phyloP scores from a whole-genome alignment of 2,888 invertebrate genomes.

The Tortrix viridana region DNA sequence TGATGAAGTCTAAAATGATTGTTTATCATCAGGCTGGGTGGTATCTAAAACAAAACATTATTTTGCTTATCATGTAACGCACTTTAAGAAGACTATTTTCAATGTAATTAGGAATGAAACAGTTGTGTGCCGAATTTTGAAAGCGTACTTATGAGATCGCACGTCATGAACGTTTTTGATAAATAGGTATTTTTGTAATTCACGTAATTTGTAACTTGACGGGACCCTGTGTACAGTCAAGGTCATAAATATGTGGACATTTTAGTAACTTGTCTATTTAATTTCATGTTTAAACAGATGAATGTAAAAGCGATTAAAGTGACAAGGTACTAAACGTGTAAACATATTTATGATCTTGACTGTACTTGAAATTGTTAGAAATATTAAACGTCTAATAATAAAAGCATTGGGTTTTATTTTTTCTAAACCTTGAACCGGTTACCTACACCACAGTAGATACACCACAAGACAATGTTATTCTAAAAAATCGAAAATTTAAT shows the following conservation, averaged over 20 bases:
- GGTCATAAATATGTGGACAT: no score
- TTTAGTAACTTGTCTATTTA: no score
- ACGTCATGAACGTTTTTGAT: constrained; percentile 27
- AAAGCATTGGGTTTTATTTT: constrained; percentile 56
- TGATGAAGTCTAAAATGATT: constrained; percentile 40
- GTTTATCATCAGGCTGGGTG: constrained; percentile 47
- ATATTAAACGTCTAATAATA: constrained; percentile 48
- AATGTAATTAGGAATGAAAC: constrained; percentile 21
- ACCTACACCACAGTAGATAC: constrained; percentile 41
- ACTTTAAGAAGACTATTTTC: constrained; percentile 36
- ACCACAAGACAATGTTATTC: constrained; percentile 53
- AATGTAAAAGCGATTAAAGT: no score
- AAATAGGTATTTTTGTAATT: constrained; percentile 44
- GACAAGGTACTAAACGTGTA: no score
- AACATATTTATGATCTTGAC: no score
- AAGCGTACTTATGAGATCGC: constrained; percentile 34
- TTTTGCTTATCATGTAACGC: constrained; percentile 56
- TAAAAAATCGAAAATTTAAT: constrained; percentile 63
- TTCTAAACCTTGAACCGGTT: constrained; percentile 37
- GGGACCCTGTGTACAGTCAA: constrained; percentile 73
- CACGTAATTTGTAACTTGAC: constrained; percentile 53
- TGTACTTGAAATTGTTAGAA: constrained; percentile 42
- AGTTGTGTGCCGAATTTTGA: constrained; percentile 55
- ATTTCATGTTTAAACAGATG: no score
- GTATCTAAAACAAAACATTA: constrained; percentile 36